Conservation (phyloP, 2,113 vertebrate genomes). For the Sterna hirundo region DNA sequence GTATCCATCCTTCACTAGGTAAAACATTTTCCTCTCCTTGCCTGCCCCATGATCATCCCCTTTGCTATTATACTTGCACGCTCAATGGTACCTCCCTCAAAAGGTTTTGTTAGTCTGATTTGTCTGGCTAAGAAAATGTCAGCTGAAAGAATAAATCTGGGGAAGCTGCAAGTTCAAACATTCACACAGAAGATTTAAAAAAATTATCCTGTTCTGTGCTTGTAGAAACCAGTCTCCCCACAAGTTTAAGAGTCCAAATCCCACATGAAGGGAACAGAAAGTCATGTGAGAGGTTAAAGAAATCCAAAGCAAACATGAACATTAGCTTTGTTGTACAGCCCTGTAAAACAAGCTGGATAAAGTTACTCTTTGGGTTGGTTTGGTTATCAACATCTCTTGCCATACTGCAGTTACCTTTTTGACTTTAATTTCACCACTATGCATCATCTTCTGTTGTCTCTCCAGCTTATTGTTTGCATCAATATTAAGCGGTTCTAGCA, state of each 20-base stretch:
- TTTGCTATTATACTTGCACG: neutral
- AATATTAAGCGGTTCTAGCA: neutral
- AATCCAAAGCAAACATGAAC: neutral
- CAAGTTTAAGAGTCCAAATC: neutral
- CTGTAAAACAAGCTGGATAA: neutral
- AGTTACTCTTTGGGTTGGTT: neutral
- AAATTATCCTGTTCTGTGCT: neutral
- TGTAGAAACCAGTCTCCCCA: neutral
- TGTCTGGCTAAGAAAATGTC: neutral
- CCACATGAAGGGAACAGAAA: constrained; percentile 3
- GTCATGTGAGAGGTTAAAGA: neutral
- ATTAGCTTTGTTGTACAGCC: neutral
- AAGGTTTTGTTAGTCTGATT: neutral
- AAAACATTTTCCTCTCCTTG: neutral
- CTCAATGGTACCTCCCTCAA: neutral
- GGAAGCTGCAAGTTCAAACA: neutral
- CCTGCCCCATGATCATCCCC: neutral
- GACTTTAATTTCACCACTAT: neutral
- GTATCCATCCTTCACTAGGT: neutral
- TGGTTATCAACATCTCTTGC: neutral
- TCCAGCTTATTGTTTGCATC: neutral
- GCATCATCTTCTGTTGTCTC: neutral
- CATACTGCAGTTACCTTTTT: neutral
- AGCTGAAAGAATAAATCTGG: neutral
- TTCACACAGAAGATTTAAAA: neutral